These are phyloP conservation scores for Tamandua tetradactyla DNA, from an alignment of 2,797 vertebrate genomes.

Conservation along the genomic window DNA sequence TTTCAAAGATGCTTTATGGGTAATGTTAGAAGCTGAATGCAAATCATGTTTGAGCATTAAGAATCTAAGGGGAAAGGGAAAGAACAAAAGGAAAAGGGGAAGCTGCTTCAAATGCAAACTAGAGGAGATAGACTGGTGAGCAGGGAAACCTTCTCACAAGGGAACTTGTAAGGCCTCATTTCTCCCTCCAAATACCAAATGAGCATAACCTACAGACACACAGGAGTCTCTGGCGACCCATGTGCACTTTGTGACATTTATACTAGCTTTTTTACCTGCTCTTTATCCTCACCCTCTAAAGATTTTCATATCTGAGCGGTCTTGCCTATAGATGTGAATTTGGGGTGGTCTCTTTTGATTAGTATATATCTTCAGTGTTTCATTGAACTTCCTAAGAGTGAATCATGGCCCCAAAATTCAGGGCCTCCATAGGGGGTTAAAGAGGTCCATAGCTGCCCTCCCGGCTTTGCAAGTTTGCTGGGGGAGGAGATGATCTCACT, in stretches of 20 bases:
- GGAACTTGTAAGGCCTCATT: neutral
- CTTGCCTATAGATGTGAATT: neutral
- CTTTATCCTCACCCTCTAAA: neutral
- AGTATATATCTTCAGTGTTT: neutral
- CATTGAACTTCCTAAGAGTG: neutral
- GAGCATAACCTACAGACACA: neutral
- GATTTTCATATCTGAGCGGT: neutral
- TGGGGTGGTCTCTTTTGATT: neutral
- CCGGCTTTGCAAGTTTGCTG: neutral
- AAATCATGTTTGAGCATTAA: neutral
- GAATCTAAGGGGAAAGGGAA: neutral
- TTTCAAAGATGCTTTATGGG: neutral
- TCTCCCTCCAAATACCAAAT: neutral
- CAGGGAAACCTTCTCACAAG: neutral
- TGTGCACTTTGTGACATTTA: rapidly evolving
- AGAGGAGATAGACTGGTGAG: neutral
- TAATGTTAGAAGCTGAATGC: neutral
- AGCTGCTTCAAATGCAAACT: neutral
- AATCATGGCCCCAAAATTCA: neutral
- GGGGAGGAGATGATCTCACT: neutral
- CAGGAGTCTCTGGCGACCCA: neutral
- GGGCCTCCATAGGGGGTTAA: neutral
- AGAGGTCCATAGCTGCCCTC: neutral
- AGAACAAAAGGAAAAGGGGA: neutral
- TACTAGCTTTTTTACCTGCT: neutral